Evolutionary conservation across 2,113 vertebrate genomes (phyloP).

Genomic region (Sceloporus tristichus): DNA sequence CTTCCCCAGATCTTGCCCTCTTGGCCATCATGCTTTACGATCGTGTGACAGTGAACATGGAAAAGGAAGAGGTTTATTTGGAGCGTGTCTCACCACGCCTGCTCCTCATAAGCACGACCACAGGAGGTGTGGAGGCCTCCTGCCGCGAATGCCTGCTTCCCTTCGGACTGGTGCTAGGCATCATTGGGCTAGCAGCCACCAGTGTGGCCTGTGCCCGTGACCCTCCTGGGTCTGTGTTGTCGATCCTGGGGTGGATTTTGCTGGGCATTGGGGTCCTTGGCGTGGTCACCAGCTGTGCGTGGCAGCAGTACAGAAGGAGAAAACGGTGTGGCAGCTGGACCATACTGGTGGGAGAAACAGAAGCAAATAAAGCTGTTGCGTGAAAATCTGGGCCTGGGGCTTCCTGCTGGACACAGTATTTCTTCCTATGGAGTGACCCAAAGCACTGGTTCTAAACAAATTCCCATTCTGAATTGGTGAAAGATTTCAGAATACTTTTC

Average conservation of each 20-base stretch:
- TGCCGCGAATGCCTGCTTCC: slow-evolving; percentile 50
- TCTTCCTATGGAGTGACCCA: not conserved
- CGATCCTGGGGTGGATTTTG: slow-evolving; percentile 11
- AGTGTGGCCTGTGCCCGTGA: slow-evolving; percentile 8
- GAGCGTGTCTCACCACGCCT: not conserved
- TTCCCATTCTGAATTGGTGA: not conserved
- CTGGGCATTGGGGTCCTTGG: slow-evolving; percentile 9
- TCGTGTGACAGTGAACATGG: slow-evolving; percentile 18
- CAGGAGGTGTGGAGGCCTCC: slow-evolving; percentile 45
- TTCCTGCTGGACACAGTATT: too few species aligned
- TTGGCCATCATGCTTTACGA: not conserved
- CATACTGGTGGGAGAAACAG: slow-evolving; percentile 23
- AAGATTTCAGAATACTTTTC: not conserved
- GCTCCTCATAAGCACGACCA: slow-evolving; percentile 47
- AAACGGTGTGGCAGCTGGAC: slow-evolving; percentile 35
- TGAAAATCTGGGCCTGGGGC: not conserved
- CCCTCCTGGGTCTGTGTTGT: not conserved
- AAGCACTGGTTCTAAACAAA: not conserved
- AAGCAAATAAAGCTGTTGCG: slow-evolving; percentile 19
- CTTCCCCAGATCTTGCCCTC: not conserved
- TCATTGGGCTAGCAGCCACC: slow-evolving; percentile 39
- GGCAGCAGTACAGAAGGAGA: slow-evolving; percentile 34
- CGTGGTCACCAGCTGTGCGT: slow-evolving; percentile 28
- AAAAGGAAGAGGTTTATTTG: slow-evolving; percentile 24
- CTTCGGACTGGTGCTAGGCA: slow-evolving; percentile 35